A percentile compares a stretch with the other conserved stretches of the same genome.
phyloP scores from a whole-genome alignment of 2,113 vertebrate species.

The Equus quagga region DNA sequence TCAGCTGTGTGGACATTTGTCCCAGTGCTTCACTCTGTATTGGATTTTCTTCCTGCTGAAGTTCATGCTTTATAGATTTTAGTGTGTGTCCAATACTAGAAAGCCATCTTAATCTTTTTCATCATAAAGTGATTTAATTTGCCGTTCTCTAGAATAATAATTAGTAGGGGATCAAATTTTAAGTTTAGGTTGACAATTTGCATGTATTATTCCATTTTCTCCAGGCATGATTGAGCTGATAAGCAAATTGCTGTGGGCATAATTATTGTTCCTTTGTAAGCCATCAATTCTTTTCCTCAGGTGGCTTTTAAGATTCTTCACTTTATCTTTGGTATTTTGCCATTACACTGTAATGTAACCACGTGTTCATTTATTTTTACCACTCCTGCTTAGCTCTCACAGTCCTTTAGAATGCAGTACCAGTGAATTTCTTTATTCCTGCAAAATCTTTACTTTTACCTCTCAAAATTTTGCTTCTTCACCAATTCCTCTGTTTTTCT shows the following conservation, averaged over 20 bases:
- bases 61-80: conserved; percentile 26
- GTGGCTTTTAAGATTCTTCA: background rate
- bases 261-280: conserved; percentile 5
- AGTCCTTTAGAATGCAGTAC: background rate
- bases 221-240: background rate
- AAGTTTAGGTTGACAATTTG: conserved; percentile 19
- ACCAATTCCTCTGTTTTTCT: background rate
- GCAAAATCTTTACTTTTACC: background rate
- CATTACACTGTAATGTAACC: background rate
- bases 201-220: conserved; percentile 41
- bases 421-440: background rate
- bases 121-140: conserved; percentile 53
- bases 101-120: conserved; percentile 37
- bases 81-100: background rate
- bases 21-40: background rate
- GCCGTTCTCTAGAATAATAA: conserved; percentile 51
- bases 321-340: background rate
- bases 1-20: background rate
- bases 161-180: conserved; percentile 47
- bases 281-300: background rate
- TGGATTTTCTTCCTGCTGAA: conserved; percentile 55
- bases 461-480: conserved; percentile 27
- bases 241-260: background rate
- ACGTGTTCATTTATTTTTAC: background rate
- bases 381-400: background rate